Evolutionary conservation across 2,113 vertebrate species (phyloP), one percentile per base, ranked within the genome.

Genomic region (Phoxinus phoxinus): DNA sequence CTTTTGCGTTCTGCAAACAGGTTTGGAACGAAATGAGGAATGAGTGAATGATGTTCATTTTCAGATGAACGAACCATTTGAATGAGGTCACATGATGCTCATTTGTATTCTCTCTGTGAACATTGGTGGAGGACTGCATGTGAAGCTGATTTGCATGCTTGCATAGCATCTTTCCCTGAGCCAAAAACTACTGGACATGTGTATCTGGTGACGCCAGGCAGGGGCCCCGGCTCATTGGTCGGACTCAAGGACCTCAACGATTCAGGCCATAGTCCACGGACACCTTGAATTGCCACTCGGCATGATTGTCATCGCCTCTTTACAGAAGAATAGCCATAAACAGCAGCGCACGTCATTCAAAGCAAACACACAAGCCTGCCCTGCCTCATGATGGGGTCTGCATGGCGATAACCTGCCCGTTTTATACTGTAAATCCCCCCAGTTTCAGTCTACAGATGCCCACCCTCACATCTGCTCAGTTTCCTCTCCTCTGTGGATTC

Each of bases 81-180:
- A 37, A 37, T 12, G 32, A 37, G 32, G 25, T 79, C 21, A 61
- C 11, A 41, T 8, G n/a, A 76, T 53, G 25, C 48, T 76, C 8
- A 53, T 61, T 61, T 59, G 1, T 48, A 48, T 83, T 79, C 56
- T 76, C 25, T 79, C 69, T 56, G 80, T 79, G 56, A 88, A 81
- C 32, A 4, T 41, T 72, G 17, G 3, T 58, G 30, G 81, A 32
- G n/a, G 76, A 41, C 25, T 81, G 59, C 8, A 27, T 81, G 79
- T 56, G 58, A 80, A 87, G 46, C 9, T 6, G 58, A 61, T 58
- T 83, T 75, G 46, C 53, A 74, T 86, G 81, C 69, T 85, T 76
- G 59, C 59, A 76, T 86, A 88, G 80, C 53, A 86, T 84, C 69
- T 86, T 73, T 77, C 83, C 58, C 87, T 86, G 81, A 86, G 84